These are phyloP conservation scores for Vanessa tameamea DNA, from an alignment of 1,140 invertebrate species.

Conservation along the genomic window DNA sequence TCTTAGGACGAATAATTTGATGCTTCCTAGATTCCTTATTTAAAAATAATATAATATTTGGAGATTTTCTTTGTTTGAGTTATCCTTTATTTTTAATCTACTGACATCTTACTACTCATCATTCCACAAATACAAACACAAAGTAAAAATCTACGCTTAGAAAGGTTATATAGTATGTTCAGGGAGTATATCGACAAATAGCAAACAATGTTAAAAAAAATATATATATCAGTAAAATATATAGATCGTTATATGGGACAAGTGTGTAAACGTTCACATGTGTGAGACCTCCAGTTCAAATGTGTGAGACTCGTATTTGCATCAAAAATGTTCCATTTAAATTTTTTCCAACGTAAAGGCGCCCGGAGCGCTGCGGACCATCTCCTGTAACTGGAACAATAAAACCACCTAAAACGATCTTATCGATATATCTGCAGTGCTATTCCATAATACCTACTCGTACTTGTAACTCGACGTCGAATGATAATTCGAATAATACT, in stretches of 20 bases:
- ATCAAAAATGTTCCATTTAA: slow-evolving; percentile 28
- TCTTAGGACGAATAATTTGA: too few relatives aligned
- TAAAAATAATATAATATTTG: too few relatives aligned
- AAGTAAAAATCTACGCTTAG: too few relatives aligned
- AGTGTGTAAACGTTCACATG: slow-evolving; percentile 9
- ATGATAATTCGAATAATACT: background rate
- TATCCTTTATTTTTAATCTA: too few relatives aligned
- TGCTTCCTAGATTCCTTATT: too few relatives aligned
- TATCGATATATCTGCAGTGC: slow-evolving; percentile 17
- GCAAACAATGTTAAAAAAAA: background rate
- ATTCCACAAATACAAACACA: too few relatives aligned
- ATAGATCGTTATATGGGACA: background rate
- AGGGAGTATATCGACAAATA: too few relatives aligned
- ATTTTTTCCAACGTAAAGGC: slow-evolving; percentile 25
- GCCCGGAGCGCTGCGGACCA: slow-evolving; percentile 21
- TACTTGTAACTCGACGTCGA: background rate
- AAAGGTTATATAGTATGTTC: too few relatives aligned
- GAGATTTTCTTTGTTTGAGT: too few relatives aligned
- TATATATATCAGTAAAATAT: background rate
- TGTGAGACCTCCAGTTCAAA: slow-evolving; percentile 1
- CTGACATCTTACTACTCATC: too few relatives aligned
- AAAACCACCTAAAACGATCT: slow-evolving; percentile 21
- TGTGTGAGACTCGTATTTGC: background rate
- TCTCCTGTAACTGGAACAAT: slow-evolving; percentile 20
- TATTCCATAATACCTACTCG: background rate